Conservation (phyloP, 2,888 invertebrate genomes). For the Drosophila kuntzei region DNA sequence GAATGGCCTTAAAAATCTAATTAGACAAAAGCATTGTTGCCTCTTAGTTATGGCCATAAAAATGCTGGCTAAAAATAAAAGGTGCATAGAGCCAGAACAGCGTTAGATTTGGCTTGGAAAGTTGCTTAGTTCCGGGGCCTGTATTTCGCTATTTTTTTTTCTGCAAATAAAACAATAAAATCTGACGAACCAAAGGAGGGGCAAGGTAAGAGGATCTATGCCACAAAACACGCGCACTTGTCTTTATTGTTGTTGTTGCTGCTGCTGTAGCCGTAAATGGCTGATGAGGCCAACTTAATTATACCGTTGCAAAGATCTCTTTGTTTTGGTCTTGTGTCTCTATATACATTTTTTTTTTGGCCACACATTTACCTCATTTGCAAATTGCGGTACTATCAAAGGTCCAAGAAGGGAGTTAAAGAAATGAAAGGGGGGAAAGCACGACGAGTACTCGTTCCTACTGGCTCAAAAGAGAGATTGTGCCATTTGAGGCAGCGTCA, state of each 20-base stretch:
- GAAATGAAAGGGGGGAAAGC: neutral
- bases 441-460: constrained; percentile 2
- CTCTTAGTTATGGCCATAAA: constrained; percentile 55
- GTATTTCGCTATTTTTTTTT: constrained; percentile 41
- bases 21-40: constrained; percentile 62
- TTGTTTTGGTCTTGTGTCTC: constrained; percentile 50
- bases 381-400: constrained; percentile 77
- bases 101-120: constrained; percentile 28
- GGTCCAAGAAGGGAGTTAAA: constrained; percentile 16
- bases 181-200: neutral
- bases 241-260: constrained; percentile 16
- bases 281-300: constrained; percentile 77
- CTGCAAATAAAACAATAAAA: constrained; percentile 64
- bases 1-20: constrained; percentile 71
- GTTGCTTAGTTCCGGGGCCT: constrained; percentile 38
- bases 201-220: constrained; percentile 44
- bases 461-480: constrained; percentile 48
- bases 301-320: constrained; percentile 72
- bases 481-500: constrained; percentile 59
- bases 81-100: constrained; percentile 27
- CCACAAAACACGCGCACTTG: constrained; percentile 63
- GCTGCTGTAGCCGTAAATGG: constrained; percentile 64
- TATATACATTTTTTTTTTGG: constrained; percentile 31
- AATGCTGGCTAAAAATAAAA: constrained; percentile 2
- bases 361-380: constrained; percentile 66